Evolutionary conservation across 1,140 invertebrate species (phyloP).

Genomic region (Brachionus asplanchnoidis): DNA sequence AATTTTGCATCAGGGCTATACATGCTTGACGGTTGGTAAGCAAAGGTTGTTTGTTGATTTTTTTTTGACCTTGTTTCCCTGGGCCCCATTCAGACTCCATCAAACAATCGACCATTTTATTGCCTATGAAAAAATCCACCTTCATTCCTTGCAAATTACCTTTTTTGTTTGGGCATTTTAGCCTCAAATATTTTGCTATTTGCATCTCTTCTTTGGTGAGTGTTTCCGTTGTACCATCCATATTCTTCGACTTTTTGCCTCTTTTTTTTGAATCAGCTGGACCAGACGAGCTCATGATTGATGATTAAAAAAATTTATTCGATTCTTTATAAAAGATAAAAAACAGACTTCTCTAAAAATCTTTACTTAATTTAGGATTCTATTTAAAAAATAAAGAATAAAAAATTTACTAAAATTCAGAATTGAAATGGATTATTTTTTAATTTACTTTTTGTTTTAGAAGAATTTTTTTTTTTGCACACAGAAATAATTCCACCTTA

Average conservation of each 20-base stretch:
- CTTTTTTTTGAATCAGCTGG: slow-evolving; percentile 15
- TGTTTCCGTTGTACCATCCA: not conserved
- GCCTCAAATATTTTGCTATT: slow-evolving; percentile 13
- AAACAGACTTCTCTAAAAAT: not conserved
- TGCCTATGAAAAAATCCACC: slow-evolving; percentile 92
- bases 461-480: not conserved
- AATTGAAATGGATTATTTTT: not conserved
- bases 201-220: slow-evolving; percentile 39
- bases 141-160: slow-evolving; percentile 90
- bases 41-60: slow-evolving; percentile 46
- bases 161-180: slow-evolving; percentile 70
- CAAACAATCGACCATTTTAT: slow-evolving; percentile 81
- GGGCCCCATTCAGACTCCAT: slow-evolving; percentile 82
- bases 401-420: not conserved
- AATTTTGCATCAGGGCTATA: slow-evolving; percentile 55
- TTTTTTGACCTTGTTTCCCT: slow-evolving; percentile 67
- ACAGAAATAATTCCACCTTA: not conserved
- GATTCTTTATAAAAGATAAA: not conserved
- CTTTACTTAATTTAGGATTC: not conserved
- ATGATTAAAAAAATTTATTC: not conserved
- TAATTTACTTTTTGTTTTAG: not conserved
- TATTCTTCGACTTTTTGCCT: slow-evolving; percentile 4
- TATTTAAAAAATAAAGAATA: not conserved
- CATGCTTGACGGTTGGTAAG: not conserved
- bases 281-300: not conserved